Percentiles rank a stretch among this genome's conserved stretches.
These are phyloP conservation scores for Lonchura striata DNA, from an alignment of 2,113 vertebrate species.

Conservation along the genomic window DNA sequence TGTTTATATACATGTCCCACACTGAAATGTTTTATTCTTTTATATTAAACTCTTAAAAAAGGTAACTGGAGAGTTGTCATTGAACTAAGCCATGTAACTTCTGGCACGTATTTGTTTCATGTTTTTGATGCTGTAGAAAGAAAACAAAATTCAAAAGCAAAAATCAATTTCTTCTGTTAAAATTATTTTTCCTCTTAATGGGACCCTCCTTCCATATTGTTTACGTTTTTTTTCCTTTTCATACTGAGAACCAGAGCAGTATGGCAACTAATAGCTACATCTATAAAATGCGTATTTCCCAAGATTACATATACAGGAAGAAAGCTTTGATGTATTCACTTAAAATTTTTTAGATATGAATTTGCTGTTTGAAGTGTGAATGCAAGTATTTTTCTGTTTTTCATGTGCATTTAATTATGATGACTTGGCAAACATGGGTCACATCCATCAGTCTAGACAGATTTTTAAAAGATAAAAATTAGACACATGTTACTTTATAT, in stretches of 20 bases:
- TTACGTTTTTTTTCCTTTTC: not conserved
- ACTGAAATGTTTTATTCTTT: not conserved
- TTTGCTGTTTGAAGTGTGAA: slow-evolving; percentile 11
- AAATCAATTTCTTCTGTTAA: not conserved
- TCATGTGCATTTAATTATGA: slow-evolving; percentile 38
- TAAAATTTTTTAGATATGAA: not conserved
- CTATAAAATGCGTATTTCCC: not conserved
- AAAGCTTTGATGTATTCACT: not conserved
- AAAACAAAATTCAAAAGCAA: not conserved
- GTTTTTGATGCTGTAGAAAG: not conserved
- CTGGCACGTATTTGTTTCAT: not conserved
- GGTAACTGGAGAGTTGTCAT: not conserved
- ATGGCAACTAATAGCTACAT: not conserved
- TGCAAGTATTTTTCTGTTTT: slow-evolving; percentile 29
- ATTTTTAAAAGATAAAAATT: slow-evolving; percentile 58
- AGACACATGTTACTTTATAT: slow-evolving; percentile 36
- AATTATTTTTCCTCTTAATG: not conserved
- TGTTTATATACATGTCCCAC: not conserved
- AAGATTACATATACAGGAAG: not conserved
- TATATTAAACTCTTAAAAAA: not conserved
- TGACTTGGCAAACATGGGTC: slow-evolving; percentile 56
- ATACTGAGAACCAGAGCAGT: not conserved
- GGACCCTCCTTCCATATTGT: not conserved
- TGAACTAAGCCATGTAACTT: not conserved
- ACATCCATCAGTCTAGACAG: slow-evolving; percentile 71